phyloP scores from a whole-genome alignment of 2,113 vertebrate genomes.

The Bothrops jararaca region DNA sequence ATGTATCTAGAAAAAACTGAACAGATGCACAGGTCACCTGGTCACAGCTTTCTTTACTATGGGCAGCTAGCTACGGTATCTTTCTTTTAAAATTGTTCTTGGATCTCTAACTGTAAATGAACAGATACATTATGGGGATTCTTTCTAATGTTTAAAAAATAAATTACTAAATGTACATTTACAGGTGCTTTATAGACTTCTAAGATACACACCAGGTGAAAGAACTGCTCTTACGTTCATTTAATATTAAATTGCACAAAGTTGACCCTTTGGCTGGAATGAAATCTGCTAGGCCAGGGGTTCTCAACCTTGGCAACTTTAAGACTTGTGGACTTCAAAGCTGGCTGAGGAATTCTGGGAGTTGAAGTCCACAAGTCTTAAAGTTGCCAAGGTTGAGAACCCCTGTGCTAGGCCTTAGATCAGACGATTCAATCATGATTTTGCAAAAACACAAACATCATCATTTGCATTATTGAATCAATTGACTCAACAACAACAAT shows the following conservation, averaged over 20 bases:
- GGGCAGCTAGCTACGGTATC: neutral
- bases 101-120: neutral
- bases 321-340: too few species aligned
- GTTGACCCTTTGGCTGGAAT: neutral
- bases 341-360: too few species aligned
- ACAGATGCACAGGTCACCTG: neutral
- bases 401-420: neutral
- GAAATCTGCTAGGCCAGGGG: neutral
- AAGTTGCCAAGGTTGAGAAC: too few species aligned
- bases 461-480: neutral
- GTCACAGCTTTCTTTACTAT: neutral
- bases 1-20: neutral
- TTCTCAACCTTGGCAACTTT: too few species aligned
- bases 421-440: neutral
- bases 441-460: neutral
- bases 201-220: neutral
- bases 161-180: neutral
- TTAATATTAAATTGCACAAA: neutral
- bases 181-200: neutral
- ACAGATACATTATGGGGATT: neutral
- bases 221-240: neutral
- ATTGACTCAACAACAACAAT: neutral
- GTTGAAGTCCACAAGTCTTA: too few species aligned
- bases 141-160: neutral
- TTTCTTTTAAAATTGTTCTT: neutral